Evolutionary conservation across 2,888 invertebrate species (phyloP).

Genomic region (Synergus itoensis): DNA sequence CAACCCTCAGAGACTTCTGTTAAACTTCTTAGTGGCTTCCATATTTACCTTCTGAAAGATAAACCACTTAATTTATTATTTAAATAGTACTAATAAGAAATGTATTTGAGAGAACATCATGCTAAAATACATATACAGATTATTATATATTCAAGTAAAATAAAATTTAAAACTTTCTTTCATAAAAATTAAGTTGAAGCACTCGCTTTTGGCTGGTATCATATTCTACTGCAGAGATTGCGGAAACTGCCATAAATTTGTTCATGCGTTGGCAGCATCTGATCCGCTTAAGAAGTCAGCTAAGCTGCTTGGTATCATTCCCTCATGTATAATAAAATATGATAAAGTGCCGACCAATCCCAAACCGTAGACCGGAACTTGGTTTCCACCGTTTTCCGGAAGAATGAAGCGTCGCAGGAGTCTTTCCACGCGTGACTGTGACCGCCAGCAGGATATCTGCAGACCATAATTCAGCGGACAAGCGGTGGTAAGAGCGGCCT

Average conservation of each 20-base stretch:
- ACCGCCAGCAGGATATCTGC: slow-evolving; percentile 61
- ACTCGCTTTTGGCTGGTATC: neutral
- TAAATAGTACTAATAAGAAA: too few species aligned
- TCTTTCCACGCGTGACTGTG: slow-evolving; percentile 51
- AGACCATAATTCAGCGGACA: slow-evolving; percentile 65
- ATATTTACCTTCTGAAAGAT: too few species aligned
- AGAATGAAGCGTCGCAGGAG: neutral
- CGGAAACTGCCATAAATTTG: slow-evolving; percentile 3
- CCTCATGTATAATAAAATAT: slow-evolving; percentile 71
- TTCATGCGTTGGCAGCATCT: slow-evolving; percentile 44
- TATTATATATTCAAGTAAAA: neutral
- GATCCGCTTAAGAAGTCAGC: neutral
- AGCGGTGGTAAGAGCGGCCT: neutral
- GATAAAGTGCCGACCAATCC: slow-evolving; percentile 67
- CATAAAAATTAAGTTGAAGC: neutral
- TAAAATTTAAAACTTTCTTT: neutral
- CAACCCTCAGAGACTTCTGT: too few species aligned
- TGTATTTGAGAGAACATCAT: too few species aligned
- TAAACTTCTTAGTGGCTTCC: too few species aligned
- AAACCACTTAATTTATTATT: too few species aligned
- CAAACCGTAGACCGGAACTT: slow-evolving; percentile 60
- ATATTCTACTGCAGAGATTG: neutral
- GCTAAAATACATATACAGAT: neutral
- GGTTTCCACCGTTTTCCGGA: slow-evolving; percentile 51
- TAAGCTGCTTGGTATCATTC: slow-evolving; percentile 52